phyloP scores from a whole-genome alignment of 2,797 vertebrate genomes.

The Myotis pilosus region DNA sequence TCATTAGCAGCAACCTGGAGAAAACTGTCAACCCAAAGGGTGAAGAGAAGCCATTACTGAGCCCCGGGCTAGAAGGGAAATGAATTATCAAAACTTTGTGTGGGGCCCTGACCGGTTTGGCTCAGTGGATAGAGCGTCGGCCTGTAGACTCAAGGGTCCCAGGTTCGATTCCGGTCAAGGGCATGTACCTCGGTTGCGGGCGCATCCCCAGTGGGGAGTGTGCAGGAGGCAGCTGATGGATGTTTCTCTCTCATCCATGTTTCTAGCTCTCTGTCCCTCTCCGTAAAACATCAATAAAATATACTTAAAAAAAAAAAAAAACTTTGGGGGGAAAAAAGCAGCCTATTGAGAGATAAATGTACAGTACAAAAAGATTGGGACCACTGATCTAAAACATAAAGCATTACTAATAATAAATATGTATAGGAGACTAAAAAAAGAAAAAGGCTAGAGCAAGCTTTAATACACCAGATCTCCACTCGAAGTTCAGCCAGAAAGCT shows the following conservation, averaged over 20 bases:
- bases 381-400: background rate
- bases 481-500: background rate
- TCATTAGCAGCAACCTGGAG: conserved; percentile 89
- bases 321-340: background rate
- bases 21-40: conserved; percentile 94
- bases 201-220: too few species aligned
- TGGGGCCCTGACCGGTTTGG: too few species aligned
- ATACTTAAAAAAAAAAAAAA: too few species aligned
- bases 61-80: conserved; percentile 47
- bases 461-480: background rate
- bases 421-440: background rate
- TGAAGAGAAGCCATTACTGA: conserved; percentile 94
- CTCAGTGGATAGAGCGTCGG: too few species aligned
- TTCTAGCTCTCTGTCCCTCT: too few species aligned
- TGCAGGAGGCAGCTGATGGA: too few species aligned
- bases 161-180: too few species aligned
- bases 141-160: too few species aligned
- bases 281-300: too few species aligned
- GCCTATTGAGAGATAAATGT: background rate
- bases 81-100: conserved; percentile 61
- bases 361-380: background rate
- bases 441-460: background rate
- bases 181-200: too few species aligned
- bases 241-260: too few species aligned
- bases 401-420: background rate